Evolutionary conservation across 1,140 invertebrate genomes (phyloP), one percentile per base, ranked within the genome.

Genomic region (Zaprionus vittiger): DNA sequence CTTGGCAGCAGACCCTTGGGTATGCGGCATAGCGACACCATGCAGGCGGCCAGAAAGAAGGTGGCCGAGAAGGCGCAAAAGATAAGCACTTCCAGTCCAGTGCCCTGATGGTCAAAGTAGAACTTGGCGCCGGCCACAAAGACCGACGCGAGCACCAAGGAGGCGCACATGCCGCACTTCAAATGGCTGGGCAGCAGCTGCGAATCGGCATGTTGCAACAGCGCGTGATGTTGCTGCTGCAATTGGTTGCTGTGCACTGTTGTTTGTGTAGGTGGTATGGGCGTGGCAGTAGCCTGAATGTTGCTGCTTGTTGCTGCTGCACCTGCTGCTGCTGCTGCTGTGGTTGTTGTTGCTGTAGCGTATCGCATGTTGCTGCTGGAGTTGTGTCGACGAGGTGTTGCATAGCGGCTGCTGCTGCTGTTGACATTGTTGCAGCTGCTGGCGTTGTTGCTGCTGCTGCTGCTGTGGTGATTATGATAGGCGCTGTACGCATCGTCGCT

Each of bases 41-140:
- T 94, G 82, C 95, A 96, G 47, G 94, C 95, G 38, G 94, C 93
- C 73, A 95, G 85, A 77, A 96, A 93, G 68, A 96, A 93, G 67
- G 94, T 94, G 26, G 95, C 94, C 54, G 95, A 93, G 2, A 96
- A 93, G 54, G 94, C 95, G 84, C 95, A 95, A 90, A 96, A 95
- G 66, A 95, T 94, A 9, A 95, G 93, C 72, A 95, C 94, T 89
- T 96, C 95, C 77, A 95, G 91, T 7, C 94, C 94, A 41, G 93
- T 94, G 56, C 94, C 95, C 92, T 95, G 94, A 83, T 95, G 93
- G 81, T 95, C 95, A 68, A 96, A 95, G 79, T 96, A 96, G 91
- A 95, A 95, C 90, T 95, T 96, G 0, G 94, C 95, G 22, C 94
- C 95, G 2, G 94, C 95, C 26, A 96, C 93, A 79, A 96, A 95